Base-by-base conservation (phyloP, 1,140 invertebrate species). In the Nomia melanderi region DNA sequence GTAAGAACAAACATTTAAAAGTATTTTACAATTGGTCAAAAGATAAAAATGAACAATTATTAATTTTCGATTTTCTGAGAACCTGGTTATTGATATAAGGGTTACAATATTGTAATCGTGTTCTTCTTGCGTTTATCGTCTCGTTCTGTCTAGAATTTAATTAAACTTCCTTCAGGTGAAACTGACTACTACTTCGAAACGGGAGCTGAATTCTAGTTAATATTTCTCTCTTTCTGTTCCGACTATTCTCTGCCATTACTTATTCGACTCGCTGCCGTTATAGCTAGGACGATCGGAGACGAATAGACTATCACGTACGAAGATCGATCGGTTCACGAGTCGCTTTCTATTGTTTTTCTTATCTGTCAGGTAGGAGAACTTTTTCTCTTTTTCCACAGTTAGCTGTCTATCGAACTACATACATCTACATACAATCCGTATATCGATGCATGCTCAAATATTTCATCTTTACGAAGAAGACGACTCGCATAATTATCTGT, bases 301-400 rank as follows among this genome's bases (percentile, higher is more conserved):
- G 8, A 41, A 33, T 5, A 27, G 12, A 31, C 29, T 14, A 20
- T 2, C 41, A 3, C 41, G 36, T 39, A 14, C 5, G 71, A 59
- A 73, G 57, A 73, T 71, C 53, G 31, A 79, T 79, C 57, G 70
- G 56, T 81, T 56, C 64, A 25, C 50, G 59, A 74, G 60, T 65
- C 33, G 33, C 25, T 41, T 31, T 65, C 27, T 41, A 27, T 29
- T 17, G 20, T 31, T 78, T 47, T 33, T 47, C 17, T 27, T 47
- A 29, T 60, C n/a, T 4, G 25, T 56, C 47, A 29, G 25, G 23
- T 36, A 36, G 33, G n/a, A n/a, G n/a, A n/a, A n/a, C n/a, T n/a
- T n/a, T n/a, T n/a, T n/a, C n/a, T n/a, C n/a, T n/a, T n/a, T n/a
- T n/a, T n/a, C n/a, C n/a, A n/a, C n/a, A n/a, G n/a, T n/a, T n/a